Evolutionary conservation across 2,888 invertebrate genomes (phyloP), one percentile per base, ranked within the genome.

Genomic region (Yponomeuta malinellus): DNA sequence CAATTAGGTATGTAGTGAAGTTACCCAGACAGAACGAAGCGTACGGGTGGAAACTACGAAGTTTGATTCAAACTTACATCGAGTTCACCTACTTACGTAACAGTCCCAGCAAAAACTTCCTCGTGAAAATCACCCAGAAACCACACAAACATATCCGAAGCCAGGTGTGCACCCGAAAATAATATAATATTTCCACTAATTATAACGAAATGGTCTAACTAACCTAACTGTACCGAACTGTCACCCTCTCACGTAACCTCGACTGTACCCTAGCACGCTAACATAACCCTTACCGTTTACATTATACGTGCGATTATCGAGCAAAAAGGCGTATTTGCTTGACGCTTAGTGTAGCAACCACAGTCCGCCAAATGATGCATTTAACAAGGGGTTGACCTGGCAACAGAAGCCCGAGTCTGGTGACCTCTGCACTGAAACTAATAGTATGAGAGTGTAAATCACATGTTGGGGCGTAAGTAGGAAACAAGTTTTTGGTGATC

Each of bases 171-270:
- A 1, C 1, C 15, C 52, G 52, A 59, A 59, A 59, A 59, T 59
- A 59, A 59, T 59, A 59, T 59, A 59, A 59, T 59, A 59, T 59
- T 59, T 59, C 52, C 52, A 59, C 52, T 59, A 59, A 59, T 59
- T 59, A 59, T 59, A 59, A 59, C 52, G 52, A 59, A 59, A 59
- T 59, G 52, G 52, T 15, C 52, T 59, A 12, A 59, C 52, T 59
- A 12, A 59, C 52, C 52, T 15, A 59, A 59, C 52, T 59, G 2
- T 59, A 59, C 52, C 12, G 12, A 0, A 59, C 52, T 59, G 3
- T 12, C 52, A 12, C 12, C 43, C 52, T 59, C 15, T 3, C 52
- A 12, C 3, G 12, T 59, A 15, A 15, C 2, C 8, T 59, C 15
- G 8, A 59, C 52, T 8, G 15, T 59, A 59, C 15, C 12, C 52